Conservation (phyloP, 2,888 invertebrate species). For the Yponomeuta evonymella region DNA sequence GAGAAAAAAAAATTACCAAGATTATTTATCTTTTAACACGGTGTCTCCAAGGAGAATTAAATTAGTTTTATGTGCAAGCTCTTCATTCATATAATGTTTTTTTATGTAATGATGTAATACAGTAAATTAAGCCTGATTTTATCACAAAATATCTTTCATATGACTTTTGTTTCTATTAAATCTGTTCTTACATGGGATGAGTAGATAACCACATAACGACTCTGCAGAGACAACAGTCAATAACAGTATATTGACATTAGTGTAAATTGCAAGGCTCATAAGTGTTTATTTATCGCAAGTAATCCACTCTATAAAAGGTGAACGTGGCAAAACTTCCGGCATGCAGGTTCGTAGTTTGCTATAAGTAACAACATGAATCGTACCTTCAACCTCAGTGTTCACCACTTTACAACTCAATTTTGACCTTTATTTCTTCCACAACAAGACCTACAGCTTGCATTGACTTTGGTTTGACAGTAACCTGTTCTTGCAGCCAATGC, state of each 20-base stretch:
- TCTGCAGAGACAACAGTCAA: background rate
- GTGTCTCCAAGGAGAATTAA: too few species aligned
- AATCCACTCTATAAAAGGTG: constrained; percentile 21
- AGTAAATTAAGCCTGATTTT: too few species aligned
- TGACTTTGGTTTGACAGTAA: background rate
- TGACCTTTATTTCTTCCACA: background rate
- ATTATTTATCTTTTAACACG: background rate
- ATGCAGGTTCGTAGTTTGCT: constrained; percentile 5
- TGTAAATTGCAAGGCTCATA: background rate
- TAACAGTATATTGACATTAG: background rate
- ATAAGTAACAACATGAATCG: background rate
- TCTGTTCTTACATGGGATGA: background rate
- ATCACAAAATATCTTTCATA: background rate
- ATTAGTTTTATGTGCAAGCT: too few species aligned
- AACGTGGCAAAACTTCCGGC: constrained; percentile 24
- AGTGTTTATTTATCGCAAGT: constrained; percentile 16
- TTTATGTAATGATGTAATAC: too few species aligned
- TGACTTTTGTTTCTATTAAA: background rate
- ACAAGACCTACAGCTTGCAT: background rate
- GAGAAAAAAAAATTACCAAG: too few species aligned
- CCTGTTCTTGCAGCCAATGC: constrained; percentile 41
- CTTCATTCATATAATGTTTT: too few species aligned
- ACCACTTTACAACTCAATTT: background rate
- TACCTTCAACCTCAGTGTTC: background rate
- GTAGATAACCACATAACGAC: background rate